Conservation (phyloP, 1,140 invertebrate species). For the Pachypsylla venusta region DNA sequence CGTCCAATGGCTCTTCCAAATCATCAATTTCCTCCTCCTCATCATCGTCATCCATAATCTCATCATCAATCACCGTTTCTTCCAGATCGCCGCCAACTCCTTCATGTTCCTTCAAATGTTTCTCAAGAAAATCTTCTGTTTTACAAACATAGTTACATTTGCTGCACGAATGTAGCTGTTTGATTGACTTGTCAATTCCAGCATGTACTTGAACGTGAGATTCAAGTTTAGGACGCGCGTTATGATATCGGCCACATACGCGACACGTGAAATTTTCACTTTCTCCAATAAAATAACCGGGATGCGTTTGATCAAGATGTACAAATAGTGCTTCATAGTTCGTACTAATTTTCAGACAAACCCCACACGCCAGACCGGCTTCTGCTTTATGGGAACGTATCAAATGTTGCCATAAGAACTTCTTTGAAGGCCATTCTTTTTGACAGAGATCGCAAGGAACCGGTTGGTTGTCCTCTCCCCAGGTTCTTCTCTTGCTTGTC, state of each 20-base stretch:
- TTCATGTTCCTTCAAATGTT: constrained; percentile 9
- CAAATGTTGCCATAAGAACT: constrained; percentile 45
- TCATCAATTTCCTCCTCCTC: background rate
- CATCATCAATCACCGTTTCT: constrained; percentile 11
- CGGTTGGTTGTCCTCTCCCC: constrained; percentile 14
- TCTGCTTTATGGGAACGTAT: constrained; percentile 41
- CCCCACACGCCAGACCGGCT: constrained; percentile 42
- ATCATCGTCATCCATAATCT: constrained; percentile 2
- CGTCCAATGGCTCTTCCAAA: background rate
- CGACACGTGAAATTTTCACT: constrained; percentile 44
- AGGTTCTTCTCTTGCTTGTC: background rate
- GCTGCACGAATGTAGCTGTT: constrained; percentile 7
- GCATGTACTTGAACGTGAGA: constrained; percentile 43
- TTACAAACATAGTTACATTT: constrained; percentile 15
- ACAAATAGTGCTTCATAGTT: constrained; percentile 36
- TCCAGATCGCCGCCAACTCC: background rate
- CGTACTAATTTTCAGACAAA: constrained; percentile 40
- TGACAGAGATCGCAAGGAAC: constrained; percentile 39
- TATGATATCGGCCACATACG: constrained; percentile 43
- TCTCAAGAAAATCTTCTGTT: constrained; percentile 6
- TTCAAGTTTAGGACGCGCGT: constrained; percentile 40
- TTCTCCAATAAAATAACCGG: constrained; percentile 34
- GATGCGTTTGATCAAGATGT: constrained; percentile 38
- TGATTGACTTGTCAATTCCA: constrained; percentile 20
- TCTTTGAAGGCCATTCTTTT: constrained; percentile 43